Evolutionary conservation across 2,113 vertebrate genomes (phyloP).

Genomic region (Phaethon lepturus): DNA sequence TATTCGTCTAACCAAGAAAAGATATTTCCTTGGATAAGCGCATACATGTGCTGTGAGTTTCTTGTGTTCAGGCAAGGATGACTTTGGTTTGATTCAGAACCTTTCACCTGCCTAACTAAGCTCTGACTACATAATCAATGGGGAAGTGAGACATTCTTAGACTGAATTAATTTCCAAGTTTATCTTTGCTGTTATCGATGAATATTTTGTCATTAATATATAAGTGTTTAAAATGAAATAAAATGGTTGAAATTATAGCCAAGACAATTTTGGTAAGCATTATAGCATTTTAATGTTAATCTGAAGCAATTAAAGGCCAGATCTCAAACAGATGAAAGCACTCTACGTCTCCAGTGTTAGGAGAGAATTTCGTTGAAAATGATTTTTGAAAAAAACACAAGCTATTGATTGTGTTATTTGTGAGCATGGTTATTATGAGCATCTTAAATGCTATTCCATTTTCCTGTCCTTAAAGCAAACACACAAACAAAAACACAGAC

Average conservation of each 20-base stretch:
- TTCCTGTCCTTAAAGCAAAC: constrained; percentile 2
- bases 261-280: constrained; percentile 14
- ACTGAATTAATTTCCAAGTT: constrained; percentile 16
- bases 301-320: constrained; percentile 32
- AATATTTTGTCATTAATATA: constrained; percentile 12
- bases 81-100: neutral
- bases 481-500: constrained; percentile 22
- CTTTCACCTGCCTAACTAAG: neutral
- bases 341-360: neutral
- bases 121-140: neutral
- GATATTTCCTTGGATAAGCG: neutral
- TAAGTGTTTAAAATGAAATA: constrained; percentile 33
- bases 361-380: constrained; percentile 21
- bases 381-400: neutral
- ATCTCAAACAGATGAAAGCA: constrained; percentile 5
- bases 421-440: constrained; percentile 38
- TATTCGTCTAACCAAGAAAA: neutral
- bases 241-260: constrained; percentile 7
- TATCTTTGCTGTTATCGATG: neutral
- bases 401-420: constrained; percentile 53
- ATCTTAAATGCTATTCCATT: constrained; percentile 19
- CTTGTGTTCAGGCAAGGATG: neutral
- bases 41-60: neutral
- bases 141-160: constrained; percentile 7
- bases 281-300: neutral